Base-by-base conservation (phyloP, 1,140 invertebrate species). In the Zaprionus inermis region DNA sequence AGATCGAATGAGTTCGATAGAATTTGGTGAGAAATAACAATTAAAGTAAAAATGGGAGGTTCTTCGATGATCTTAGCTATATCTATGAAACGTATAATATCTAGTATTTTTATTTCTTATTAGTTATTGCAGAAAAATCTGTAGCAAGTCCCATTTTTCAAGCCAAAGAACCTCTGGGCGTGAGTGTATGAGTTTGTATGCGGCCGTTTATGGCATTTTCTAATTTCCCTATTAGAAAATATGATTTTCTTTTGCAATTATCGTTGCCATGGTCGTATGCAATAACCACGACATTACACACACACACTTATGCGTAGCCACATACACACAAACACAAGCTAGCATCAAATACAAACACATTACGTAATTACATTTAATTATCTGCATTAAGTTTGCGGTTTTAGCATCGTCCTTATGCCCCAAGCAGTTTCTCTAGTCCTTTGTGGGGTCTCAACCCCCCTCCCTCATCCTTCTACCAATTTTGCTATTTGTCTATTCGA, bases 341-440 rank as follows among this genome's bases (percentile, higher is more conserved):
- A 60, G 36, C 58, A 49, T 34, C 51, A 69, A 54, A 71, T 59
- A 79, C 67, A 72, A 83, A 71, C 72, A 77, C 79, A 80, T 86
- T 89, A 80, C 66, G 73, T 88, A 88, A 88, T 88, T 88, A 88
- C 76, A 79, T 88, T 88, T 88, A 88, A 88, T 88, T 88, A 88
- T 88, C 84, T 67, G 84, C 84, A 88, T 83, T 83, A 73, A 89
- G 76, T 78, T 88, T 89, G 83, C 54, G 83, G 79, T 69, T 60
- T 58, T 66, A 51, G 32, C 24, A 28, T 28, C 24, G 49, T 46
- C 3, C 55, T 14, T 24, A 20, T 28, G 36, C 72, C 57, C 49
- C 34, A 44, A 59, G 51, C 54, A 30, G 30, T 72, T 54, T 57
- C 18, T 49, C 38, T 7, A 7, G 6, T 22, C 20, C 54, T 28